Evolutionary conservation across 2,888 invertebrate species (phyloP), one percentile per base, ranked within the genome.

Genomic region (Drosophila nr. fundita): DNA sequence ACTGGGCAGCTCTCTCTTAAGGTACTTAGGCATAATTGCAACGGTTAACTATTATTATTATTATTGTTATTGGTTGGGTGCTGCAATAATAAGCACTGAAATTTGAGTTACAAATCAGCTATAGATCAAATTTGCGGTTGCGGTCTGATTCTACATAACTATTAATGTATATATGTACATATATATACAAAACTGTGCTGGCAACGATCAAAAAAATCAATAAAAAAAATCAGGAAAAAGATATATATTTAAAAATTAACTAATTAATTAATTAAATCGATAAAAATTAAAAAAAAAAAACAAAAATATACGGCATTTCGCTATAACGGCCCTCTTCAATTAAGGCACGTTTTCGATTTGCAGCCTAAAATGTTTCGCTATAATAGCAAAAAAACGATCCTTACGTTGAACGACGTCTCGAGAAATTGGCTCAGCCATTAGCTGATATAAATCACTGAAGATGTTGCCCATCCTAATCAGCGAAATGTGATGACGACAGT

Each of bases 71-170:
- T 21, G 38, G 0, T 40, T 15, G 21, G 15, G 1, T 30, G 30
- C 57, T 57, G 42, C 40, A 42, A 55, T 29, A 40, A 30, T 29
- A 55, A 30, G 13, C 7, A 57, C 24, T 40, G 57, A 30, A 42
- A 42, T 42, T 42, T 30, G 30, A 57, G 21, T 18, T 40, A 30
- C 15, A 30, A 42, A 29, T 38, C 38, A n/a, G n/a, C 7, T 27
- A 27, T 27, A 36, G 38, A 55, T 55, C 38, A 38, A 38, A 13
- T 40, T 30, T 57, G 57, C 30, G 42, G 57, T 57, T 57, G 57
- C 42, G 57, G 57, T 42, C 21, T 40, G 0, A 10, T 5, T 50
- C 2, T 50, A n/a, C n/a, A 45, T 24, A 24, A 13, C 21, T 13
- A 45, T 54, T 2, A 3, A 36, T 34, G 4, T 49, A 58, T 10